Evolutionary conservation across 2,888 invertebrate genomes (phyloP).

Genomic region (Ypsolopha sequella): DNA sequence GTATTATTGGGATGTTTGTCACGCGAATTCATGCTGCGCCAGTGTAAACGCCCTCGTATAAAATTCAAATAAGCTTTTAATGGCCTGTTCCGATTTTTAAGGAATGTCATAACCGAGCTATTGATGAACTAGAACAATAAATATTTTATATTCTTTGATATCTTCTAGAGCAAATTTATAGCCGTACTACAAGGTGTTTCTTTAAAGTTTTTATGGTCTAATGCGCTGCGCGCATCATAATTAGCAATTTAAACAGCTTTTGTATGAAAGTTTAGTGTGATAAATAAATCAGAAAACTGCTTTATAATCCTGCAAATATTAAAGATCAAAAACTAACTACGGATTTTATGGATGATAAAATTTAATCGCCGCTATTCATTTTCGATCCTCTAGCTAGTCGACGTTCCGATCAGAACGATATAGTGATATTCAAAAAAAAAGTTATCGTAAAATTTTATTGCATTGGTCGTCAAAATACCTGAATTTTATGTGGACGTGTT

Average conservation of each 20-base stretch:
- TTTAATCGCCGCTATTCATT: conserved; percentile 30
- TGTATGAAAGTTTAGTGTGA: background rate
- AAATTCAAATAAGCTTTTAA: background rate
- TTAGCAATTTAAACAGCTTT: no score
- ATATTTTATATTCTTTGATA: no score
- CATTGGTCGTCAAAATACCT: conserved; percentile 17
- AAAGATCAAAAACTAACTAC: background rate
- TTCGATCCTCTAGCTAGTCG: conserved; percentile 11
- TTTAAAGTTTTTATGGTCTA: no score
- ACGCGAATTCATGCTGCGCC: conserved; percentile 28
- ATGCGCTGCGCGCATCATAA: no score
- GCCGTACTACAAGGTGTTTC: no score
- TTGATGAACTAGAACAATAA: no score
- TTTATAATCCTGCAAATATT: background rate
- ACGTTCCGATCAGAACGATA: conserved; percentile 32
- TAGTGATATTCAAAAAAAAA: conserved; percentile 31
- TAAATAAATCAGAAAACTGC: background rate
- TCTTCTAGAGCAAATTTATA: no score
- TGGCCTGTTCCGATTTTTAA: background rate
- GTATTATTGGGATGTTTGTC: conserved; percentile 30
- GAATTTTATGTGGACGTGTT: conserved; percentile 32
- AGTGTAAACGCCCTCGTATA: background rate
- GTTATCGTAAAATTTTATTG: conserved; percentile 47
- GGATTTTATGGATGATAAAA: conserved; percentile 32
- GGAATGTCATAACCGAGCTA: no score